These are phyloP conservation scores for Tragelaphus scriptus DNA, from an alignment of 2,113 vertebrate genomes.

Conservation along the genomic window DNA sequence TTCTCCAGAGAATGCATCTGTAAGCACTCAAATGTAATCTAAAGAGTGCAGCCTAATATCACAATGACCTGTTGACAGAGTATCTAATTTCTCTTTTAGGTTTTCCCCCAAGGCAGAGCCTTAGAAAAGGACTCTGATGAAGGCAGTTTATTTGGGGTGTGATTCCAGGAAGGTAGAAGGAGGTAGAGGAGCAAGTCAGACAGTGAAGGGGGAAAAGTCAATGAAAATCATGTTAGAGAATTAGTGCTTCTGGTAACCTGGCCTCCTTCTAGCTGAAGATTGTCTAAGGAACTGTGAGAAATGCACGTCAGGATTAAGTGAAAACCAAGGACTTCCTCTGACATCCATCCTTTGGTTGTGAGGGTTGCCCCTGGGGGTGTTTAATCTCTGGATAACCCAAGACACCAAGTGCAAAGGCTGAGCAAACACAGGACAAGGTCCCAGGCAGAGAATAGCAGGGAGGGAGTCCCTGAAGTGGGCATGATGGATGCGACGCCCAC, in stretches of 20 bases:
- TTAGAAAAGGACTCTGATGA: background rate
- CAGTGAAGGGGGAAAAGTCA: background rate
- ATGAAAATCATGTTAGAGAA: background rate
- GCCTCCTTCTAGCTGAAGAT: background rate
- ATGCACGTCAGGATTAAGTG: background rate
- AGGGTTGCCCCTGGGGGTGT: background rate
- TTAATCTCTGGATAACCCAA: background rate
- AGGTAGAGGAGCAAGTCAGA: background rate
- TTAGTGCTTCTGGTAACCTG: background rate
- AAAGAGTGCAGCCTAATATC: background rate
- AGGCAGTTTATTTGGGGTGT: background rate
- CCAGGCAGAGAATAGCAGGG: background rate
- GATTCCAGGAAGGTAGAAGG: background rate
- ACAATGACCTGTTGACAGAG: background rate
- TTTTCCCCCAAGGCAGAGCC: background rate
- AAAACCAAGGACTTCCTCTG: background rate
- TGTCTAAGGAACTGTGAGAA: background rate
- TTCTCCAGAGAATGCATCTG: background rate
- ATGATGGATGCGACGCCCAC: accelerated
- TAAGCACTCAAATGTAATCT: background rate
- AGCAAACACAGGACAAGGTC: background rate
- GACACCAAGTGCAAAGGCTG: background rate
- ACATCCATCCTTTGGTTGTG: background rate
- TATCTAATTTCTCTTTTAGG: background rate
- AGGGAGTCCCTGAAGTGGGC: background rate